Conservation (phyloP, 2,113 vertebrate species). For the Bothrops jararaca region DNA sequence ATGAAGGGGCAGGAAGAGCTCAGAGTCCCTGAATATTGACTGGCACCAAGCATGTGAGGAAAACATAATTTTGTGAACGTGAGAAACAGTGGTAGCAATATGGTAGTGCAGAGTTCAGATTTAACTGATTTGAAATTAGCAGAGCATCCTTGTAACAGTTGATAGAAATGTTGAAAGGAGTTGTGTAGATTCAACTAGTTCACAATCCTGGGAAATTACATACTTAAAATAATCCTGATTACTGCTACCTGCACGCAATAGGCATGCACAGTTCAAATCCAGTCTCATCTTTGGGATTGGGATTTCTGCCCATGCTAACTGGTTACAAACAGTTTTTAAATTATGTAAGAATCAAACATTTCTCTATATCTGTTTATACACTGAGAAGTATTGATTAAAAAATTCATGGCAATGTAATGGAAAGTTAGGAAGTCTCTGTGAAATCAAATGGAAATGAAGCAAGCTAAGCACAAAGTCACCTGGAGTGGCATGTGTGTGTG, state of each 20-base stretch:
- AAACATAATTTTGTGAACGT: too few relatives aligned
- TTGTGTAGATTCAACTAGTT: not conserved
- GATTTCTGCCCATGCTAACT: not conserved
- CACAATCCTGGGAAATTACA: not conserved
- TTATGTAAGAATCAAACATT: not conserved
- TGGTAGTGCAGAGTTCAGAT: not conserved
- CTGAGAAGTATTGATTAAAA: not conserved
- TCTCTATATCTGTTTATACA: not conserved
- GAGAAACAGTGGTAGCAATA: not conserved
- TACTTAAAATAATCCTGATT: not conserved
- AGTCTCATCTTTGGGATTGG: not conserved
- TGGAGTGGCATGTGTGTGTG: not conserved
- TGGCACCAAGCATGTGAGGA: too few relatives aligned
- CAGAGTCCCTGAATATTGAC: too few relatives aligned
- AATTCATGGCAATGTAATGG: not conserved
- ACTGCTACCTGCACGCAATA: not conserved
- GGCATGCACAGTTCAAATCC: not conserved
- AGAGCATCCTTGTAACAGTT: not conserved
- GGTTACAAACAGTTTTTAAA: rapidly evolving
- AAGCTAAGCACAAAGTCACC: too few relatives aligned
- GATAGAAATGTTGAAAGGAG: not conserved
- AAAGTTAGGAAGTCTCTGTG: too few relatives aligned
- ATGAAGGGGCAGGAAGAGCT: too few relatives aligned
- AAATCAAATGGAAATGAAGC: too few relatives aligned
- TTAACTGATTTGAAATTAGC: not conserved